Percentiles rank a stretch among this genome's conserved stretches.
Conservation (phyloP, 2,797 vertebrate species). For the Lates japonicus region DNA sequence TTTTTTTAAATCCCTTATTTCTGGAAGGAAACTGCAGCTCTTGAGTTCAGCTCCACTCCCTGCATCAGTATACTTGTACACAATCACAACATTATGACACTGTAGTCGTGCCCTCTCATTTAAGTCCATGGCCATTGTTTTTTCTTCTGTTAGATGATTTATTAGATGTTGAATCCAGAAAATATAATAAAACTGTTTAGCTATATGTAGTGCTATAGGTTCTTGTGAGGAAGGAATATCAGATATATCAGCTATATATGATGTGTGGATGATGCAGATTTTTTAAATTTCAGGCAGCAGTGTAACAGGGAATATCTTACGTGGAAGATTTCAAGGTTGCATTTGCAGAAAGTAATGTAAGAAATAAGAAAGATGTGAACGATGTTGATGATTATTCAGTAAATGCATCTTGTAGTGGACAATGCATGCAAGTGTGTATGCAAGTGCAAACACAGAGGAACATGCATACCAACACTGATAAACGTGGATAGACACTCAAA, state of each 20-base stretch:
- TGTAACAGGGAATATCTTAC: neutral
- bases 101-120: neutral
- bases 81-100: too few relatives aligned
- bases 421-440: neutral
- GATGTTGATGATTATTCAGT: neutral
- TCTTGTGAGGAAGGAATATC: neutral
- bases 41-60: neutral
- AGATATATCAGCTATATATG: neutral
- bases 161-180: neutral
- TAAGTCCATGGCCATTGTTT: neutral
- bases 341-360: neutral
- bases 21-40: slow-evolving; percentile 79
- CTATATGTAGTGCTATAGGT: neutral
- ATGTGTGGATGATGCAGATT: neutral
- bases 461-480: slow-evolving; percentile 7
- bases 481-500: neutral
- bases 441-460: neutral
- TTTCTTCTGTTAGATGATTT: neutral
- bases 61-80: slow-evolving; percentile 2
- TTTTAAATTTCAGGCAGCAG: neutral
- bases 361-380: neutral
- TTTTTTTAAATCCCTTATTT: slow-evolving; percentile 31
- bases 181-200: neutral
- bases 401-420: slow-evolving; percentile 7
- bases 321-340: neutral